Evolutionary conservation across 2,797 vertebrate genomes (phyloP), one percentile per base, ranked within the genome.

Genomic region (Siniperca scherzeri): DNA sequence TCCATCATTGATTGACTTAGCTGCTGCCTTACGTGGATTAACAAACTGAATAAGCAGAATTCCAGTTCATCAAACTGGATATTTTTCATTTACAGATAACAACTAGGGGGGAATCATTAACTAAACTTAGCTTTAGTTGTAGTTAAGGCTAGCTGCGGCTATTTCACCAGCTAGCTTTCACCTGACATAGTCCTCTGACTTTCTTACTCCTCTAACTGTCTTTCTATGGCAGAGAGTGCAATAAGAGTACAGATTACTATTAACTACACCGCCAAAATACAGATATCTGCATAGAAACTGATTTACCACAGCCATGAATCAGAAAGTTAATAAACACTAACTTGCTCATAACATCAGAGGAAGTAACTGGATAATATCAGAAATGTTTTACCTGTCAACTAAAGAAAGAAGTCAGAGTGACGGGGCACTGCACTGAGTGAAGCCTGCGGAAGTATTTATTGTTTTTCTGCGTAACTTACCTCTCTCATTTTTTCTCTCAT

Each of bases 301-400:
- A 87, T 83, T 75, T 33, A 50, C 52, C n/a, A 10, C 62, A 12
- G 70, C 40, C 71, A 44, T 22, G 61, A 83, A 33, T 27, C 64
- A 42, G 50, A 68, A 7, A 36, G 77, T 36, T 75, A 61, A 79
- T 48, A 68, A 61, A 46, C 70, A 53, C 3, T 67, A 66, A 56
- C 14, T 25, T 4, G 46, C 74, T 82, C 40, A 38, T 22, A 59
- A 42, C 74, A n/a, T 66, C 64, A 66, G 67, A 72, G 25, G 70
- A 78, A 61, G 66, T 53, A 64, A 69, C 72, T 60, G 66, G 74
- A 65, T 84, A 64, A 74, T 67, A 62, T 83, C 76, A 44, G 64
- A 65, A 52, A 56, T 71, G 67, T 64, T 70, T 67, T 57, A 76
- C 36, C 55, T 74, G 71, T 74, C 76, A 70, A 7, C 70, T 56